Conservation (phyloP, 2,888 invertebrate genomes). For the Metopia argyrocephala region DNA sequence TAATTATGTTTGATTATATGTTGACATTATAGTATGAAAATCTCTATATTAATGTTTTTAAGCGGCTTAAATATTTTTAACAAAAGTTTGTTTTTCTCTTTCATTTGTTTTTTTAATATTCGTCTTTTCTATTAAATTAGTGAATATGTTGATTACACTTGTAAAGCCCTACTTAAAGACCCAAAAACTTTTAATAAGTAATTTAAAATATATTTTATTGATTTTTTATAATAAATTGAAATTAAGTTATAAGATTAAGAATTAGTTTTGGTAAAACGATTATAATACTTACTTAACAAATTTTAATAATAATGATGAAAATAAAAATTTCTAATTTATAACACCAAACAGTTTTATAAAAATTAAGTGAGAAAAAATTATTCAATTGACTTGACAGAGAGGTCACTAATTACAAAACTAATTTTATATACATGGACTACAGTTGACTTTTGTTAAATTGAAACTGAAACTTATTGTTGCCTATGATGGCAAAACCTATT, state of each 20-base stretch:
- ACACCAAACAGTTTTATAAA: too few relatives aligned
- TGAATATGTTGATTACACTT: too few relatives aligned
- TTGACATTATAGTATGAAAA: constrained; percentile 40
- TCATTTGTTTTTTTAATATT: neutral
- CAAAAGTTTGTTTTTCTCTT: neutral
- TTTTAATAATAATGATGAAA: neutral
- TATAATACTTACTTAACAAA: constrained; percentile 7
- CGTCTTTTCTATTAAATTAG: too few relatives aligned
- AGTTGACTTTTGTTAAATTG: too few relatives aligned
- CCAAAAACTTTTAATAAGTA: too few relatives aligned
- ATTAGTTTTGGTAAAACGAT: constrained; percentile 9
- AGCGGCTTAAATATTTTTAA: constrained; percentile 50
- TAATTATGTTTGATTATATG: constrained; percentile 18
- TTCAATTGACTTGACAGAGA: too few relatives aligned
- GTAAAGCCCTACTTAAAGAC: neutral
- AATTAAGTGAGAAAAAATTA: too few relatives aligned
- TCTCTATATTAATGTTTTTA: constrained; percentile 48
- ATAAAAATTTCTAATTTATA: too few relatives aligned
- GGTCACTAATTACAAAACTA: too few relatives aligned
- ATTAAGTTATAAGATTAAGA: constrained; percentile 14
- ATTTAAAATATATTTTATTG: neutral
- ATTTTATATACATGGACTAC: too few relatives aligned
- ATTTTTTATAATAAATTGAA: constrained; percentile 2
- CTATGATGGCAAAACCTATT: too few relatives aligned
- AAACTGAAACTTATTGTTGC: too few relatives aligned